Conservation (phyloP, 2,113 vertebrate species). For the Saguinus imperator region DNA sequence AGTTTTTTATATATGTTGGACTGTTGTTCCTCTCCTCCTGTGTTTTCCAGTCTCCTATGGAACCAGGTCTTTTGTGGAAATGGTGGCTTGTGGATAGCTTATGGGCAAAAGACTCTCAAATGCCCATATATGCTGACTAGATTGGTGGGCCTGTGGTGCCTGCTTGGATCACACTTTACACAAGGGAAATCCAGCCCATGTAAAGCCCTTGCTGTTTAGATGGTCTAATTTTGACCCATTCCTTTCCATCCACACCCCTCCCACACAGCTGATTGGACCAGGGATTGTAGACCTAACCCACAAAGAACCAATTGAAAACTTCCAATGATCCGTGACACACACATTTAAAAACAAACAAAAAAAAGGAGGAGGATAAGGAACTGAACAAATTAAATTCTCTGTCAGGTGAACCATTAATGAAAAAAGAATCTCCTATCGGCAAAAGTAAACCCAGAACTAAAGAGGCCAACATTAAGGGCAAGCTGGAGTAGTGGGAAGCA, state of each 20-base stretch:
- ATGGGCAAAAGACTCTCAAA: background rate
- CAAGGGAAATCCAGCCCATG: background rate
- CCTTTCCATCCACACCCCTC: background rate
- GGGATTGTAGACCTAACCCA: background rate
- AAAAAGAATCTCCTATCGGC: background rate
- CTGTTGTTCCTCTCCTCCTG: background rate
- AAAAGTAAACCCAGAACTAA: background rate
- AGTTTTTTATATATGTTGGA: background rate
- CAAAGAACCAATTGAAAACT: background rate
- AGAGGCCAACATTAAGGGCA: background rate
- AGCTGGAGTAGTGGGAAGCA: background rate
- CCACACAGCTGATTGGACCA: background rate
- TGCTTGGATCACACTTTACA: background rate
- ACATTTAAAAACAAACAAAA: background rate
- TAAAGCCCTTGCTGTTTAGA: background rate
- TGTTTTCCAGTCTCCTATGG: background rate
- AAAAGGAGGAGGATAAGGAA: background rate
- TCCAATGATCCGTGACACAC: background rate
- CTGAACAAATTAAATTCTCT: background rate
- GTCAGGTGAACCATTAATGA: background rate
- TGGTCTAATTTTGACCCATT: background rate
- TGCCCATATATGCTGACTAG: background rate
- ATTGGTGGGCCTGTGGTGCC: accelerated
- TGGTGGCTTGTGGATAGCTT: no score
- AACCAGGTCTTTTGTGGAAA: background rate